These are phyloP conservation scores for Drosophila cracens DNA, from an alignment of 2,888 invertebrate species.

Conservation along the genomic window DNA sequence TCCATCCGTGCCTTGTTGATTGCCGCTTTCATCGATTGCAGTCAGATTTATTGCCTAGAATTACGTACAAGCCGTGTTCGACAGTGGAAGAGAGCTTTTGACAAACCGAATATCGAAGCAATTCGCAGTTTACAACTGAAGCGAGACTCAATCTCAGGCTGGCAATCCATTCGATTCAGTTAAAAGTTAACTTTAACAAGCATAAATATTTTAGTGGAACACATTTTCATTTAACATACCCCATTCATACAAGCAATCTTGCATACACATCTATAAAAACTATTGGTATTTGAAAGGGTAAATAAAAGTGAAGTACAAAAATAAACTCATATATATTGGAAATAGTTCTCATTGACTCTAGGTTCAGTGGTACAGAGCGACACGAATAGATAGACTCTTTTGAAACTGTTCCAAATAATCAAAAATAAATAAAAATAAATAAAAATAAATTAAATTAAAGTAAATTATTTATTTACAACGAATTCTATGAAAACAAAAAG, in stretches of 20 bases:
- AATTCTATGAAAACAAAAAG: background rate
- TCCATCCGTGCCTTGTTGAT: slow-evolving; percentile 15
- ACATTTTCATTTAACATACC: background rate
- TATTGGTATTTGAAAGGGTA: background rate
- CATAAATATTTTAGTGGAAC: background rate
- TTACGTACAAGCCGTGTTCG: slow-evolving; percentile 11
- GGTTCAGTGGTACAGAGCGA: background rate
- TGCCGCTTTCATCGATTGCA: slow-evolving; percentile 34
- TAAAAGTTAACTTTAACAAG: slow-evolving; percentile 1
- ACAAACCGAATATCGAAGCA: slow-evolving; percentile 15
- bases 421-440: too few species aligned
- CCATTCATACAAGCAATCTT: background rate
- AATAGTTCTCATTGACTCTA: background rate
- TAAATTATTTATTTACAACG: background rate
- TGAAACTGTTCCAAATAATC: background rate
- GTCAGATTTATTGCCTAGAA: slow-evolving; percentile 41
- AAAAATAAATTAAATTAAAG: too few species aligned
- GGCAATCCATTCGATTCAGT: slow-evolving; percentile 2
- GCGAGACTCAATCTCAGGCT: background rate
- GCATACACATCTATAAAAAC: background rate
- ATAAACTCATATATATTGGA: background rate
- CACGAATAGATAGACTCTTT: background rate
- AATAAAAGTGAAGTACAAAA: background rate
- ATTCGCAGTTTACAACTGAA: slow-evolving; percentile 1
- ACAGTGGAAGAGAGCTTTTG: slow-evolving; percentile 23